A percentile compares a stretch with the other conserved stretches of the same genome.
phyloP scores from a whole-genome alignment of 2,888 invertebrate species.

The Lasioglossum marginatum region DNA sequence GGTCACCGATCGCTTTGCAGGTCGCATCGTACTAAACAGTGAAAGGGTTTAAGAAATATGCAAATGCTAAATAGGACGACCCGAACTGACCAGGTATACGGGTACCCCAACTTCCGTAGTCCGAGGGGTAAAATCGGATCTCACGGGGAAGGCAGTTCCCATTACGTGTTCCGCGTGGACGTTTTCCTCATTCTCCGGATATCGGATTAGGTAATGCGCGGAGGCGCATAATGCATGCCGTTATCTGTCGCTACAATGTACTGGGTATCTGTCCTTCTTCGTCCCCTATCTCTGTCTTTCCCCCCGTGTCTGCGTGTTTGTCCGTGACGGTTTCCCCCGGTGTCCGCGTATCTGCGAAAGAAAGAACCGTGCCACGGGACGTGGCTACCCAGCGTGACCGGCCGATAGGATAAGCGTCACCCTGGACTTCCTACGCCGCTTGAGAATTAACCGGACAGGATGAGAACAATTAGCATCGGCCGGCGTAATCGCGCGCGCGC shows the following conservation, averaged over 20 bases:
- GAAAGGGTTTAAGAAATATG: neutral
- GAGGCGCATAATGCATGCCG: slow-evolving; percentile 53
- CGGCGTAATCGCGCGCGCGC: slow-evolving; percentile 41
- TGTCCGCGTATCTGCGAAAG: slow-evolving; percentile 34
- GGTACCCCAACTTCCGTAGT: neutral
- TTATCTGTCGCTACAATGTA: slow-evolving; percentile 66
- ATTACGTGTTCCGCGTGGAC: slow-evolving; percentile 36
- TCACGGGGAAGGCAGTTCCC: slow-evolving; percentile 22
- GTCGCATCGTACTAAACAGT: too few species aligned
- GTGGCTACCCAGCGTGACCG: slow-evolving; percentile 77
- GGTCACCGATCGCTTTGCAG: too few species aligned
- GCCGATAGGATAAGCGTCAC: slow-evolving; percentile 79
- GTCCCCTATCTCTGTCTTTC: slow-evolving; percentile 36
- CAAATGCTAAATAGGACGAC: neutral
- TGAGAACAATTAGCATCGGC: slow-evolving; percentile 76
- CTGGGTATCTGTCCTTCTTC: slow-evolving; percentile 38
- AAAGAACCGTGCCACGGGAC: slow-evolving; percentile 58
- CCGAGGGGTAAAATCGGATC: slow-evolving; percentile 5
- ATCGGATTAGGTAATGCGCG: slow-evolving; percentile 66
- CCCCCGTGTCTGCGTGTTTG: neutral
- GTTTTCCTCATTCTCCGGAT: slow-evolving; percentile 56
- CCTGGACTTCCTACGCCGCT: slow-evolving; percentile 78
- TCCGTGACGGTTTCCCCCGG: neutral
- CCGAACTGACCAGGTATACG: neutral
- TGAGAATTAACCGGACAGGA: slow-evolving; percentile 75